Evolutionary conservation across 1,140 invertebrate species (phyloP), one percentile per base, ranked within the genome.

Genomic region (Lasaia peninsularis): DNA sequence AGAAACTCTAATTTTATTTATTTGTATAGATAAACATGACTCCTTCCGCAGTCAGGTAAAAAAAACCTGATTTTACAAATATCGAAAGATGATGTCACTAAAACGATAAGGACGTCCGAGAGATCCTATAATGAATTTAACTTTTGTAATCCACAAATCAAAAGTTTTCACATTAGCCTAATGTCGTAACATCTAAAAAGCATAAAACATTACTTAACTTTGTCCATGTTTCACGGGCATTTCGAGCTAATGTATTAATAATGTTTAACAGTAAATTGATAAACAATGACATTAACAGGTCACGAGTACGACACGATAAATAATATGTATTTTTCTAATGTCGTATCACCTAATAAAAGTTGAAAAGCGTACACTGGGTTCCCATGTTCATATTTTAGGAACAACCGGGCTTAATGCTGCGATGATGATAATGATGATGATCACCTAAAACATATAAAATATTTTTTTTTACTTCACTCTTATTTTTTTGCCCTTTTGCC

Each of bases 151-250:
- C 37, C 18, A 40, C 37, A 40, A 40, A 40, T 40, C 37, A 40
- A 40, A 48, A 48, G 40, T 48, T 48, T 48, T 48, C 40, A 48
- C 18, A 48, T 48, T 48, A 48, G 40, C 11, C 18, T 48, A 48
- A 48, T 48, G 18, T 48, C 18, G 37, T 40, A 20, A 21, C 40
- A 48, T 48, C 40, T 20, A 48, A 48, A 48, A 48, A 20, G 40
- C 20, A 48, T 48, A 48, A 48, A 48, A 48, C 40, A 48, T 48
- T 48, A 20, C 16, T 10, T 48, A 48, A 48, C 16, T 48, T 48
- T 48, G 40, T 48, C 40, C 18, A 48, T 48, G 40, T 48, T 48
- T 48, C 18, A 18, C 40, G 9, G 16, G 10, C 10, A 16, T 48
- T 48, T 48, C 16, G 16, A 48, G 40, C 40, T 48, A 48, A 48